phyloP scores from a whole-genome alignment of 2,888 invertebrate genomes.

The Cryptops parisi region DNA sequence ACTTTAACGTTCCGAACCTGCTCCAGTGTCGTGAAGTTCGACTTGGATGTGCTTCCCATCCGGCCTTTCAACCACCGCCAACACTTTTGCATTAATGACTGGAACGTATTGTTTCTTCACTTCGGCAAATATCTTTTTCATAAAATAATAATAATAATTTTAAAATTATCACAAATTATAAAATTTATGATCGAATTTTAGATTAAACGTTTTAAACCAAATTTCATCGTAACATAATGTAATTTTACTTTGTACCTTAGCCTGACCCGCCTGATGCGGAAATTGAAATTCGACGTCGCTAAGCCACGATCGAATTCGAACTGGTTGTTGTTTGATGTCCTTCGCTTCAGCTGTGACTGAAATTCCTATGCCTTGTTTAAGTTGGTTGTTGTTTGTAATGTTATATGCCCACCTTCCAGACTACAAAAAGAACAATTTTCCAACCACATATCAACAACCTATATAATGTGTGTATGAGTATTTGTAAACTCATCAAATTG shows the following conservation, averaged over 20 bases:
- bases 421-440: constrained; percentile 9
- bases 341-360: constrained; percentile 20
- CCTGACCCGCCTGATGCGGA: constrained; percentile 19
- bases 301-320: constrained; percentile 21
- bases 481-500: too few relatives aligned
- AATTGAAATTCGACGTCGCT: constrained; percentile 20
- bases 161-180: not conserved
- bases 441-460: too few relatives aligned
- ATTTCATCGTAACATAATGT: not conserved
- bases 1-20: constrained; percentile 21
- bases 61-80: constrained; percentile 22
- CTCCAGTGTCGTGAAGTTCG: constrained; percentile 23
- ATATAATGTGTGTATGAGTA: too few relatives aligned
- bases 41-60: constrained; percentile 19
- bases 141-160: not conserved
- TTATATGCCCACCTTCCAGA: constrained; percentile 16
- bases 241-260: constrained; percentile 10
- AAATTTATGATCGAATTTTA: too few relatives aligned
- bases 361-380: constrained; percentile 16
- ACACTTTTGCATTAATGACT: constrained; percentile 21
- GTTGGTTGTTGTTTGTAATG: constrained; percentile 7
- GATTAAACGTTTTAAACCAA: too few relatives aligned
- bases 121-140: constrained; percentile 22
- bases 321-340: constrained; percentile 20
- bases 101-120: constrained; percentile 22